Evolutionary conservation across 2,888 invertebrate genomes (phyloP).

Genomic region (Thyatira batis): DNA sequence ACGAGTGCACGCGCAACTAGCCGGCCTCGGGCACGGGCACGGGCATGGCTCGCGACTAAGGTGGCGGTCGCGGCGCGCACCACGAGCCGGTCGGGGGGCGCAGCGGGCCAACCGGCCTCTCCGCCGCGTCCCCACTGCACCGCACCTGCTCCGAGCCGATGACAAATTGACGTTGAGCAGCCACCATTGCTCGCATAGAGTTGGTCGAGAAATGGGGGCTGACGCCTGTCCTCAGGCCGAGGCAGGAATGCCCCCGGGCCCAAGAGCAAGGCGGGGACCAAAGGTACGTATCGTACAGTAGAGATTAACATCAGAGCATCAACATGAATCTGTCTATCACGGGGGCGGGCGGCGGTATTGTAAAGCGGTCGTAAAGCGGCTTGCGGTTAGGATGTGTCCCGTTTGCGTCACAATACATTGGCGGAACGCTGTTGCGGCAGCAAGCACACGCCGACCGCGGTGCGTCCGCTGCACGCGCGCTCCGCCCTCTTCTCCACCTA

Average conservation of each 20-base stretch:
- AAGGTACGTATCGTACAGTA: conserved; percentile 81
- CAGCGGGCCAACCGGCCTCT: conserved; percentile 70
- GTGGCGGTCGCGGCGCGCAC: conserved; percentile 62
- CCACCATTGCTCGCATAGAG: conserved; percentile 98
- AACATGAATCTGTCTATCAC: conserved; percentile 9
- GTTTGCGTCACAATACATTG: conserved; percentile 45
- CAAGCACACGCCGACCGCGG: conserved; percentile 29
- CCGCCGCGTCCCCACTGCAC: conserved; percentile 65
- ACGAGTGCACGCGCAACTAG: conserved; percentile 35
- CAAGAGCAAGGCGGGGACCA: conserved; percentile 87
- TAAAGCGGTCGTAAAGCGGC: conserved; percentile 44
- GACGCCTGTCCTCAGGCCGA: conserved; percentile 98
- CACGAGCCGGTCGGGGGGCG: conserved; percentile 71
- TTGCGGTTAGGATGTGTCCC: conserved; percentile 55
- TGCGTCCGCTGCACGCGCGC: conserved; percentile 37
- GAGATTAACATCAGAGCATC: conserved; percentile 13
- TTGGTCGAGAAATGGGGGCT: conserved; percentile 99
- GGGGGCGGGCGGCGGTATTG: conserved; percentile 33
- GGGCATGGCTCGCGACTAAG: conserved; percentile 56
- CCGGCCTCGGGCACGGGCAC: conserved; percentile 37
- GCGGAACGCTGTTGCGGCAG: conserved; percentile 31
- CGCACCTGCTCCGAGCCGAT: conserved; percentile 70
- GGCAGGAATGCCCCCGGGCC: conserved; percentile 95
- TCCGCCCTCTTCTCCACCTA: conserved; percentile 30
- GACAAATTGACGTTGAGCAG: conserved; percentile 83